Base-by-base conservation (phyloP, 2,888 invertebrate genomes). In the Drosophila affinis region DNA sequence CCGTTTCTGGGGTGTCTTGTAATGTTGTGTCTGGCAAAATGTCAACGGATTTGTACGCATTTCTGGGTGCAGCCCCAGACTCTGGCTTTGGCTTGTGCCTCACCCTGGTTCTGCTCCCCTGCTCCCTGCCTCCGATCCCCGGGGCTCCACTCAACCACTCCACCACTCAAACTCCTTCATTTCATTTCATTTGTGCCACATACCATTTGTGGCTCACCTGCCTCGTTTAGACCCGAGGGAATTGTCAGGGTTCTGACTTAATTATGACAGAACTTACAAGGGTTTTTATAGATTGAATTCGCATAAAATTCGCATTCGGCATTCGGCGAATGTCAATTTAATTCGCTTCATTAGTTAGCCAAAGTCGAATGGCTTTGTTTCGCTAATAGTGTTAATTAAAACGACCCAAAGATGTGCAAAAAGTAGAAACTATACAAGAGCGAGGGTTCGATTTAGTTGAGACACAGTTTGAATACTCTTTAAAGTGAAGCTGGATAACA, bases 21-120 rank as follows among this genome's bases (percentile, higher is more conserved):
- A 52, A 70, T 63, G 58, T 77, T 75, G 39, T 39, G 78, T 71
- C 65, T 71, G 62, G 80, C 75, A 77, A 75, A 82, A 88, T 82
- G 88, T 82, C 82, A 81, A 82, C 74, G 80, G 75, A 55, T 55
- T 55, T 81, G 62, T 79, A 81, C 81, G 81, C 81, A 88, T 88
- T 86, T 88, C 72, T 73, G 57, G 82, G 82, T 87, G 81, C 81
- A 82, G 81, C 81, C 55, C n/a, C 34, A 18, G 57, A 45, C 46
- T 63, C 49, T 57, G 27, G 27, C 27, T 29, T 29, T 29, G 49
- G 54, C 75, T 65, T 67, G 68, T 65, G 74, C 64, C 67, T 71
- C 67, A 58, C 71, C 67, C 71, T 73, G 47, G 64, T 52, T 45
- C 44, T 62, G 9, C 18, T 49, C 18, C 18, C 29, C 44, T 62